A percentile compares a stretch with the other conserved stretches of the same genome.
phyloP scores from a whole-genome alignment of 2,113 vertebrate species.

The Raphicerus campestris region DNA sequence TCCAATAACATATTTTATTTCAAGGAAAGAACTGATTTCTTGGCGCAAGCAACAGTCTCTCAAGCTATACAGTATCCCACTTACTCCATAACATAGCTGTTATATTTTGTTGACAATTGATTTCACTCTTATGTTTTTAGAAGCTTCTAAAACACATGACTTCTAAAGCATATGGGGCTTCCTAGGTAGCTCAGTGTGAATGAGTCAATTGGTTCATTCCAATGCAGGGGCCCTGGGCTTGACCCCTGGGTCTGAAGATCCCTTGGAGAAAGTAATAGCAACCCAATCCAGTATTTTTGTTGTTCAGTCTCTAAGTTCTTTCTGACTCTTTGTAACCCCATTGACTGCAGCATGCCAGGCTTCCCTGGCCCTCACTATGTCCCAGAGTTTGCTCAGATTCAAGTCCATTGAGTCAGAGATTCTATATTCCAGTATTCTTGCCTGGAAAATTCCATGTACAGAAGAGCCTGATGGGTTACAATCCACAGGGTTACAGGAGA shows the following conservation, averaged over 20 bases:
- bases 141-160: not conserved
- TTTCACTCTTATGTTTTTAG: not conserved
- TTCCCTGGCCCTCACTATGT: not conserved
- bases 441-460: not conserved
- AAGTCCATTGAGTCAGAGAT: not conserved
- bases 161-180: not conserved
- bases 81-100: not conserved
- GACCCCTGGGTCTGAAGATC: not conserved
- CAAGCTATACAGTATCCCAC: not conserved
- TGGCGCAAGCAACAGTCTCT: not conserved
- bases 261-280: not conserved
- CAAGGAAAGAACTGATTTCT: not conserved
- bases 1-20: not conserved
- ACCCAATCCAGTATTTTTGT: not conserved
- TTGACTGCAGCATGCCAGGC: not conserved
- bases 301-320: not conserved
- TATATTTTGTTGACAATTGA: not conserved
- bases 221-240: rapidly evolving
- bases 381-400: not conserved
- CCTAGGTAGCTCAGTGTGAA: not conserved
- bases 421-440: not conserved
- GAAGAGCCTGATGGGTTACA: not conserved
- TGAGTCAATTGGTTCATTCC: not conserved
- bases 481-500: not conserved
- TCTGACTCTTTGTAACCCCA: not conserved